Evolutionary conservation across 2,113 vertebrate species (phyloP).

Genomic region (Aphyosemion australe): DNA sequence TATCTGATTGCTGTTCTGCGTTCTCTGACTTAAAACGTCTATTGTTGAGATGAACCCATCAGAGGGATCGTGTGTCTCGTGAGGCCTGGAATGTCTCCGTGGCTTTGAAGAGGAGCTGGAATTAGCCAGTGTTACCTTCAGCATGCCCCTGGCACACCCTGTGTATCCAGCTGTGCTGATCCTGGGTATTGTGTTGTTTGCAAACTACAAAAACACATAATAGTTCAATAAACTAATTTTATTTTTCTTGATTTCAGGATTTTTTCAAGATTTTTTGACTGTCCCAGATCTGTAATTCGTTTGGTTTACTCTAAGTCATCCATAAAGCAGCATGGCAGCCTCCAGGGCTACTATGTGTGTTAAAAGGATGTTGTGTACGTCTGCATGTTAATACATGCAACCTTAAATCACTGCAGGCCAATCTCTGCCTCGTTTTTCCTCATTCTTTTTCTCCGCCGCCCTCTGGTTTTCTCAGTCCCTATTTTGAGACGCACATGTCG

Average conservation of each 20-base stretch:
- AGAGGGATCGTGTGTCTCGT: background rate
- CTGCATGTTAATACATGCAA: constrained; percentile 50
- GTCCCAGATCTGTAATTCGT: background rate
- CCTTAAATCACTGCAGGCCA: constrained; percentile 39
- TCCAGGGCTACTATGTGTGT: constrained; percentile 4
- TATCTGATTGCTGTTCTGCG: no score
- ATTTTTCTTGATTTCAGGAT: no score
- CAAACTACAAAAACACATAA: background rate
- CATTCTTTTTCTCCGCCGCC: constrained; percentile 5
- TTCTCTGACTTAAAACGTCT: background rate
- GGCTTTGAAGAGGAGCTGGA: background rate
- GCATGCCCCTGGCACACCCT: constrained; percentile 1
- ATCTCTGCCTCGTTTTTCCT: constrained; percentile 11
- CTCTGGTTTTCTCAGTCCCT: constrained; percentile 46
- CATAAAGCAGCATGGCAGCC: constrained; percentile 7
- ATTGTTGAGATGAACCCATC: background rate
- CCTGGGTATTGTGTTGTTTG: background rate
- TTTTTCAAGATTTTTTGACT: no score
- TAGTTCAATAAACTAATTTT: no score
- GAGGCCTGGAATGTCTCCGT: background rate
- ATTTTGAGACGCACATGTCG: constrained; percentile 66
- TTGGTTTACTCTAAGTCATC: background rate
- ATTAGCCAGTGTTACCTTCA: constrained; percentile 21
- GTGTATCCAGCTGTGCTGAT: background rate
- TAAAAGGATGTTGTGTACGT: constrained; percentile 6